These are phyloP conservation scores for Cheilosia variabilis DNA, from an alignment of 2,888 invertebrate species.

Conservation along the genomic window DNA sequence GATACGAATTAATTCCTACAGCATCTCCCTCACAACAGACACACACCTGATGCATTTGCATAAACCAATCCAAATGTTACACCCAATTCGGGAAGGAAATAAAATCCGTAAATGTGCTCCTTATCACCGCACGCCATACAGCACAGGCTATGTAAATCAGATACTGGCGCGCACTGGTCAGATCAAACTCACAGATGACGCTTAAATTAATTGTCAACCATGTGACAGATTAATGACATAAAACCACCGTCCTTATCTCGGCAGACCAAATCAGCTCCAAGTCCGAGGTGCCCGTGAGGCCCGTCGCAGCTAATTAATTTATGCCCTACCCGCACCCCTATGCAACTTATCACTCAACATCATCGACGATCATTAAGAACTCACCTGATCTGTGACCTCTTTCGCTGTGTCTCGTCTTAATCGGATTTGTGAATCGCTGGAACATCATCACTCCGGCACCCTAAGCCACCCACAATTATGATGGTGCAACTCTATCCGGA, in stretches of 20 bases:
- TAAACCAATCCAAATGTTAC: slow-evolving; percentile 43
- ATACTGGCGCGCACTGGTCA: slow-evolving; percentile 19
- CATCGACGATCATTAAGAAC: slow-evolving; percentile 61
- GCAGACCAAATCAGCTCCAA: slow-evolving; percentile 11
- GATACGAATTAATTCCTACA: slow-evolving; percentile 26
- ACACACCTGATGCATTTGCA: slow-evolving; percentile 19
- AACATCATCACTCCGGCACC: slow-evolving; percentile 46
- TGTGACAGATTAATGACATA: slow-evolving; percentile 63
- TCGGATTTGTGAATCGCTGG: slow-evolving; percentile 38
- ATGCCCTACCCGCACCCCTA: slow-evolving; percentile 27
- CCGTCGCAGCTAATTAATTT: slow-evolving; percentile 58
- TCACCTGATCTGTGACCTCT: slow-evolving; percentile 53
- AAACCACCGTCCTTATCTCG: slow-evolving; percentile 1
- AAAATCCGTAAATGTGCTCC: slow-evolving; percentile 34
- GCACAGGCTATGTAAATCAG: slow-evolving; percentile 54
- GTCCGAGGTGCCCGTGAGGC: background rate
- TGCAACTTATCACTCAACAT: slow-evolving; percentile 45
- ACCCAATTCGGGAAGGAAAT: slow-evolving; percentile 25
- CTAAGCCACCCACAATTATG: slow-evolving; percentile 40
- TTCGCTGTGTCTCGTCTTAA: slow-evolving; percentile 24
- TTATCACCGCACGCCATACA: slow-evolving; percentile 11
- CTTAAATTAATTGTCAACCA: slow-evolving; percentile 48
- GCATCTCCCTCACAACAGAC: slow-evolving; percentile 18
- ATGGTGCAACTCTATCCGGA: slow-evolving; percentile 55
- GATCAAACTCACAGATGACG: slow-evolving; percentile 51